Percentiles rank a stretch among this genome's conserved stretches.
Evolutionary conservation across 2,797 vertebrate species (phyloP).

Genomic region (Ctenosaura bakeri): DNA sequence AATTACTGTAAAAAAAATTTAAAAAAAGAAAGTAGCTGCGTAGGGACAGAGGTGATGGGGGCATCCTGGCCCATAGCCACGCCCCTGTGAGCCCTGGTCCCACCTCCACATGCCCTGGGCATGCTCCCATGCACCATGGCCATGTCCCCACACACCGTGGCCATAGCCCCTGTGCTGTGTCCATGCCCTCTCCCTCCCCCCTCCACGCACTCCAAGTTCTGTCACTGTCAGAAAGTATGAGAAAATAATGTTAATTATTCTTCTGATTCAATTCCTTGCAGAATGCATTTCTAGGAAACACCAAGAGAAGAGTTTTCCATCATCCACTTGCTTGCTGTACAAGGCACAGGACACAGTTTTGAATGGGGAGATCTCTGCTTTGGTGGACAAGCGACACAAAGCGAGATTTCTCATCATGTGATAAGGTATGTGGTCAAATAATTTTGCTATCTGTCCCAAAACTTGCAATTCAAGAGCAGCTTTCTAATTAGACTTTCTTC

Average conservation of each 20-base stretch:
- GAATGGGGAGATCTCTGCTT: not conserved
- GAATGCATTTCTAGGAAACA: not conserved
- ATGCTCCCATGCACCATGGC: too few species aligned
- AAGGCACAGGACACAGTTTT: not conserved
- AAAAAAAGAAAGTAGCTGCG: too few species aligned
- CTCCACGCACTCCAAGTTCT: too few species aligned
- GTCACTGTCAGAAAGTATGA: not conserved
- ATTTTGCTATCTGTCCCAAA: not conserved
- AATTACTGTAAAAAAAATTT: too few species aligned
- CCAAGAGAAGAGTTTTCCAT: not conserved
- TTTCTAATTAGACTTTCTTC: not conserved
- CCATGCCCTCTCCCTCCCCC: too few species aligned
- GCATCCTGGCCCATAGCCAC: too few species aligned
- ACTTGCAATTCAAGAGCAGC: not conserved
- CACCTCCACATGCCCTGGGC: too few species aligned
- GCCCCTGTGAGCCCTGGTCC: too few species aligned
- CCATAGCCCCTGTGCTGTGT: too few species aligned
- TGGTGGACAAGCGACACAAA: not conserved
- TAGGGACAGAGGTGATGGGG: too few species aligned
- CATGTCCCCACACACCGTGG: too few species aligned
- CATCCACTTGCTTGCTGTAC: not conserved
- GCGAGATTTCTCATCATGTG: not conserved
- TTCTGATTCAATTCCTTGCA: not conserved
- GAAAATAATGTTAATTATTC: not conserved
- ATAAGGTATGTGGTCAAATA: not conserved